These are phyloP conservation scores for Orycteropus afer DNA, from an alignment of 2,113 vertebrate species.

Conservation along the genomic window DNA sequence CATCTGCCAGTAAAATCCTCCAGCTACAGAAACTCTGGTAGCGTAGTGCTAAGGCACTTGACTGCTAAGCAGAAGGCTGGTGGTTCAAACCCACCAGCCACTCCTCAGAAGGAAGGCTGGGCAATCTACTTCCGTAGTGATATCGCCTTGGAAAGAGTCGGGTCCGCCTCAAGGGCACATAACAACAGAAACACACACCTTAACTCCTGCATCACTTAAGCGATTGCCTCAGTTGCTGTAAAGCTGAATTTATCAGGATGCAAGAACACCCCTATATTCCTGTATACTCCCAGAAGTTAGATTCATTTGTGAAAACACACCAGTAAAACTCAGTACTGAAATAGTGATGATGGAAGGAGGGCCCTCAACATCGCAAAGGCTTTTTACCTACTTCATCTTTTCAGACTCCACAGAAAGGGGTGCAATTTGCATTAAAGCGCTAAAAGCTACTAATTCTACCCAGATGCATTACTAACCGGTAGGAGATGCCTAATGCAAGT, in stretches of 20 bases:
- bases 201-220: neutral
- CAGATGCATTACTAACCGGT: neutral
- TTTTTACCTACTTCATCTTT: neutral
- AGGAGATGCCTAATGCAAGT: neutral
- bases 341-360: neutral
- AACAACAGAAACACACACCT: neutral
- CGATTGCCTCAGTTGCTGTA: neutral
- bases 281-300: neutral
- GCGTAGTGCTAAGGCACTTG: too few species aligned
- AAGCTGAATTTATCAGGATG: neutral
- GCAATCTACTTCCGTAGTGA: too few species aligned
- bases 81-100: too few species aligned
- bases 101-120: too few species aligned
- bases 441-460: neutral
- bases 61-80: too few species aligned
- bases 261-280: neutral
- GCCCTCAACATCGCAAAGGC: neutral
- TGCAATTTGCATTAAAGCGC: neutral
- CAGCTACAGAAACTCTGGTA: neutral
- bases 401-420: neutral
- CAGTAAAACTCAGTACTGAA: neutral
- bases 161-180: too few species aligned
- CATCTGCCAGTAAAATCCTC: neutral
- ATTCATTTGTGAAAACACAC: neutral
- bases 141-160: too few species aligned